phyloP scores from a whole-genome alignment of 35 echinoderm and acorn worm genomes.

The Ophioderma brevispina region DNA sequence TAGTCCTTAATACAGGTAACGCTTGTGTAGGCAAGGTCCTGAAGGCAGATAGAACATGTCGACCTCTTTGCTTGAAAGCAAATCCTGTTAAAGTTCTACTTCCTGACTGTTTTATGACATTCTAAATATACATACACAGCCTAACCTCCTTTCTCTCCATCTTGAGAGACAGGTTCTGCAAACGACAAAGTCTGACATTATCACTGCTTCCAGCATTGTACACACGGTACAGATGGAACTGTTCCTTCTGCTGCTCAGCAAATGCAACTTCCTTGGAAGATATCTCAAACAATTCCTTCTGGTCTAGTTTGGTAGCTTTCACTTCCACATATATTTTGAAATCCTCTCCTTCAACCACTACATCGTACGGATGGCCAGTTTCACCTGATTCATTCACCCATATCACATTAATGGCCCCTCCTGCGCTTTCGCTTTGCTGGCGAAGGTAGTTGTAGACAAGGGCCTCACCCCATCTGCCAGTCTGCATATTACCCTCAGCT shows the following conservation, averaged over 20 bases:
- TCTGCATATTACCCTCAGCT: not conserved
- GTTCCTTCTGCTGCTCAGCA: not conserved
- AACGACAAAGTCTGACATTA: slow-evolving; percentile 16
- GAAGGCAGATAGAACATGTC: too few relatives aligned
- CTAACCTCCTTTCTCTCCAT: slow-evolving; percentile 37
- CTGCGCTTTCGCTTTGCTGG: not conserved
- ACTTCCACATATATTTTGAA: slow-evolving; percentile 32
- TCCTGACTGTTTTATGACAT: too few relatives aligned
- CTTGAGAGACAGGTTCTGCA: slow-evolving; percentile 16
- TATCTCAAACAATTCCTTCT: slow-evolving; percentile 47
- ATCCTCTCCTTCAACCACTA: not conserved
- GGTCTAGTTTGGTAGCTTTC: slow-evolving; percentile 15
- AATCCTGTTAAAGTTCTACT: too few relatives aligned
- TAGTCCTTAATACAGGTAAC: too few relatives aligned
- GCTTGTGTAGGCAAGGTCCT: too few relatives aligned
- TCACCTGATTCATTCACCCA: slow-evolving; percentile 31
- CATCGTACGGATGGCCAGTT: slow-evolving; percentile 36
- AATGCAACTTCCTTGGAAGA: slow-evolving; percentile 41
- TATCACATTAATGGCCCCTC: not conserved
- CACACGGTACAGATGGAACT: slow-evolving; percentile 40
- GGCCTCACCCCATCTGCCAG: slow-evolving; percentile 36
- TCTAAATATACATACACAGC: slow-evolving; percentile 36
- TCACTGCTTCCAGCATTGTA: slow-evolving; percentile 16
- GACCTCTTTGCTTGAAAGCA: too few relatives aligned
- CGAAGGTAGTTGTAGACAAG: slow-evolving; percentile 36